Conservation (phyloP, 2,888 invertebrate genomes). For the Agrochola lychnidis region DNA sequence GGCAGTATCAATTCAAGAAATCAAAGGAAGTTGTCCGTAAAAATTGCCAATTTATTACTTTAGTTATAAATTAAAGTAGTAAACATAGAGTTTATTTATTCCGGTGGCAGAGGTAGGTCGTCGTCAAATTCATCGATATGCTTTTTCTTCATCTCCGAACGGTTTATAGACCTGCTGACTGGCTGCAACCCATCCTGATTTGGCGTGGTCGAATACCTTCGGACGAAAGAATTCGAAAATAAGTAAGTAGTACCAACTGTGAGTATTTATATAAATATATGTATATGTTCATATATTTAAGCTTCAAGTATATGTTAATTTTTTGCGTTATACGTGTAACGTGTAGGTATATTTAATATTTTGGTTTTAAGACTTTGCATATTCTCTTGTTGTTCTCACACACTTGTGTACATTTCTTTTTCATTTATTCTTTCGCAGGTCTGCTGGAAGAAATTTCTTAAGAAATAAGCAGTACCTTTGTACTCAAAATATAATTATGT, state of each 20-base stretch:
- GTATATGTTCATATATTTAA: too few relatives aligned
- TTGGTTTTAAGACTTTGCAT: too few relatives aligned
- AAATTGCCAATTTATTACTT: constrained; percentile 37
- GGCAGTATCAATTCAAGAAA: background rate
- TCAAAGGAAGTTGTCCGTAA: constrained; percentile 1
- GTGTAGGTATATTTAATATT: too few relatives aligned
- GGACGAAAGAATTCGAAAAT: constrained; percentile 24
- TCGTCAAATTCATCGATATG: constrained; percentile 82
- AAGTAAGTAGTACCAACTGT: background rate
- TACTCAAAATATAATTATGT: too few relatives aligned
- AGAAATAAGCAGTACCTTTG: too few relatives aligned
- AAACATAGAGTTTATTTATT: constrained; percentile 68
- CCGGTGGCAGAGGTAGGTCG: constrained; percentile 87
- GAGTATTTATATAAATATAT: too few relatives aligned
- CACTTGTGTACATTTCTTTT: too few relatives aligned
- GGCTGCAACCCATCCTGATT: constrained; percentile 76
- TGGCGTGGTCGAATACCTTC: constrained; percentile 68
- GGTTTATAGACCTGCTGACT: constrained; percentile 71
- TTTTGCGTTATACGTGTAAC: too few relatives aligned
- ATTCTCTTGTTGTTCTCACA: too few relatives aligned
- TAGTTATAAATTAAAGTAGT: constrained; percentile 16
- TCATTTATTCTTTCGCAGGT: too few relatives aligned
- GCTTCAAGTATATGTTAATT: too few relatives aligned
- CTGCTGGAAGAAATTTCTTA: too few relatives aligned
- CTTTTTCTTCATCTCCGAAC: constrained; percentile 77